Conservation (phyloP, 2,888 invertebrate species). For the Lasioglossum calceatum region DNA sequence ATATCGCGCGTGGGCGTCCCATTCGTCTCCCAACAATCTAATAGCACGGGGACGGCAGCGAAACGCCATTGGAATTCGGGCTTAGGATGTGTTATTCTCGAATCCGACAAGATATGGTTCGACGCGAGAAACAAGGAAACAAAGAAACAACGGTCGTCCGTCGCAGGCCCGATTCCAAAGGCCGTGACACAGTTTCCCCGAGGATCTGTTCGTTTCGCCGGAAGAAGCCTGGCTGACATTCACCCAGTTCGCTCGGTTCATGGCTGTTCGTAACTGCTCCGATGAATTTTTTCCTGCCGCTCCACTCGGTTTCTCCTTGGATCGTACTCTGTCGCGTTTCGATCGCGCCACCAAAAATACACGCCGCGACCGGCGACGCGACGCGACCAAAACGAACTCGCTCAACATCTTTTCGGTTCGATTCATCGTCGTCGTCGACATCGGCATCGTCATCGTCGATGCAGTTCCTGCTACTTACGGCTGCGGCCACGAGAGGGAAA, state of each 20-base stretch:
- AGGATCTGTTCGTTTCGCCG: constrained; percentile 45
- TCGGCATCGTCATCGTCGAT: background rate
- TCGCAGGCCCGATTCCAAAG: constrained; percentile 29
- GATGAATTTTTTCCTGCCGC: background rate
- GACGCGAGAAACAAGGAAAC: constrained; percentile 25
- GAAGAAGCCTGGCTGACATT: constrained; percentile 58
- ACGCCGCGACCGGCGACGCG: background rate
- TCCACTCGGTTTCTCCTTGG: background rate
- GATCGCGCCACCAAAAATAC: background rate
- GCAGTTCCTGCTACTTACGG: background rate
- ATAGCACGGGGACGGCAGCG: background rate
- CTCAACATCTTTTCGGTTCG: background rate
- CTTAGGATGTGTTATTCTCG: background rate
- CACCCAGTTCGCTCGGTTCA: constrained; percentile 66
- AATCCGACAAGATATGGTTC: background rate
- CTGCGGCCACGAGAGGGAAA: background rate
- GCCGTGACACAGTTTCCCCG: constrained; percentile 73
- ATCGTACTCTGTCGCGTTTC: background rate
- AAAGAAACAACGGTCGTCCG: background rate
- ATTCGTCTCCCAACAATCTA: background rate
- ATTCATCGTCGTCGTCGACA: background rate
- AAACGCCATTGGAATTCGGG: background rate
- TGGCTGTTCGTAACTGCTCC: constrained; percentile 24
- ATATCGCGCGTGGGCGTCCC: constrained; percentile 68
- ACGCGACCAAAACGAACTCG: background rate